Percentiles rank a stretch among this genome's conserved stretches.
These are phyloP conservation scores for Gryllus longicercus DNA, from an alignment of 2,888 invertebrate genomes.

Conservation along the genomic window DNA sequence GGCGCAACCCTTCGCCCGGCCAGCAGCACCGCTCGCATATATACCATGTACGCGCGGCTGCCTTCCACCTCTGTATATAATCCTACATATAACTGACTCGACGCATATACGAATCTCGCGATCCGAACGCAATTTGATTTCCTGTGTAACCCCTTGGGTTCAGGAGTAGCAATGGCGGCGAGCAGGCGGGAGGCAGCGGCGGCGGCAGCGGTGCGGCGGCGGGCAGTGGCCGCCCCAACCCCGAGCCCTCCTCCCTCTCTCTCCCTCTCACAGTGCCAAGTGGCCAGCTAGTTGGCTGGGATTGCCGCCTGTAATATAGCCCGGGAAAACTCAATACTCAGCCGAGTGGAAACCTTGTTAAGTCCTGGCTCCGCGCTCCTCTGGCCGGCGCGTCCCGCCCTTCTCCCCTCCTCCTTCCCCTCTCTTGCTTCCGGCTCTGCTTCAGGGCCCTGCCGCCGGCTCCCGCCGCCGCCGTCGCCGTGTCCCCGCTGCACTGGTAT, in stretches of 20 bases:
- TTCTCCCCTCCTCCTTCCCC: not conserved
- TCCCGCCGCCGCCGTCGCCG: not conserved
- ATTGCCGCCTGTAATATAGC: slow-evolving; percentile 28
- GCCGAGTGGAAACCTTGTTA: slow-evolving; percentile 53
- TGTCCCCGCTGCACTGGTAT: slow-evolving; percentile 19
- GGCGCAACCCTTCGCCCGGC: not conserved
- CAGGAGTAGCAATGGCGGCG: slow-evolving; percentile 4
- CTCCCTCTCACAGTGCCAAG: not conserved
- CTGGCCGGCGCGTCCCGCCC: not conserved
- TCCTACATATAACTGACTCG: slow-evolving; percentile 25
- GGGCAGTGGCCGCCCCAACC: not conserved
- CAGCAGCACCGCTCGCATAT: not conserved
- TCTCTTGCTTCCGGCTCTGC: not conserved
- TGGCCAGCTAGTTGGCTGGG: slow-evolving; percentile 30
- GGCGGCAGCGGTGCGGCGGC: not conserved
- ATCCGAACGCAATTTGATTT: slow-evolving; percentile 50
- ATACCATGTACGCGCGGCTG: not conserved
- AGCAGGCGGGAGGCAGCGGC: no score
- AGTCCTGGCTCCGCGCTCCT: slow-evolving; percentile 37
- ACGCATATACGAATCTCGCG: slow-evolving; percentile 32
- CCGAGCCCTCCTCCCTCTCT: not conserved
- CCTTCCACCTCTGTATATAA: slow-evolving; percentile 18
- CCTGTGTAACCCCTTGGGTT: slow-evolving; percentile 39
- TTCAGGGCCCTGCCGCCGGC: slow-evolving; percentile 20
- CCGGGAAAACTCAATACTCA: slow-evolving; percentile 50